Conservation (phyloP, 2,797 vertebrate genomes). For the Phoxinus dragarum region DNA sequence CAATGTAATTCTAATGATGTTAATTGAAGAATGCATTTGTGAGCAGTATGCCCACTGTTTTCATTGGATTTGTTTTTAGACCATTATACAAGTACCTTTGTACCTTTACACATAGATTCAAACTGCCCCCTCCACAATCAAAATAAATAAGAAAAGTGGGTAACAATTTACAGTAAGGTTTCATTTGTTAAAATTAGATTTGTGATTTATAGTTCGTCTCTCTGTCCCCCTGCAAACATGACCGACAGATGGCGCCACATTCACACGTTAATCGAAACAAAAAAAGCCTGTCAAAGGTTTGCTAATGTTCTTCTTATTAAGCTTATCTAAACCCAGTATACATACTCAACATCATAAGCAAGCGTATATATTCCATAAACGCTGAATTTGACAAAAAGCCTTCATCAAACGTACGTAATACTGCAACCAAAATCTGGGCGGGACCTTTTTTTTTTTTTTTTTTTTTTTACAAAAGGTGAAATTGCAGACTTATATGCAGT, state of each 20-base stretch:
- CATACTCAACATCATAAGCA: neutral
- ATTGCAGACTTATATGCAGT: neutral
- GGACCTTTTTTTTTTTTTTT: neutral
- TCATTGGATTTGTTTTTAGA: slow-evolving; percentile 14
- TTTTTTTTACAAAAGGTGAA: neutral
- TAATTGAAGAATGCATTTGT: neutral
- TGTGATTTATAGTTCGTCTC: neutral
- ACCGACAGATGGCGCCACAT: slow-evolving; percentile 69
- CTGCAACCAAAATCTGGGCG: neutral
- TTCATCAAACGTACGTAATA: neutral
- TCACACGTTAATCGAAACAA: slow-evolving; percentile 12
- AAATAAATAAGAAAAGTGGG: neutral
- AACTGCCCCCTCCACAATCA: neutral
- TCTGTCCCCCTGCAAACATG: neutral
- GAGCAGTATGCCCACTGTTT: neutral
- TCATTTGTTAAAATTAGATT: neutral
- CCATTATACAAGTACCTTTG: neutral
- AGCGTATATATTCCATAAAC: neutral
- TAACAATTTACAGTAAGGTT: neutral
- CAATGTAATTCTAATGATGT: slow-evolving; percentile 7
- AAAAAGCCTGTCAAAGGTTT: neutral
- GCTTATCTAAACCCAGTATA: neutral
- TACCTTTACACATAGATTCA: no score
- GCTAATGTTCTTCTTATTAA: neutral
- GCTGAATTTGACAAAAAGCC: neutral